Percentiles rank a stretch among this genome's conserved stretches.
phyloP scores from a whole-genome alignment of 2,888 invertebrate genomes.

The Ptychoptera albimana region DNA sequence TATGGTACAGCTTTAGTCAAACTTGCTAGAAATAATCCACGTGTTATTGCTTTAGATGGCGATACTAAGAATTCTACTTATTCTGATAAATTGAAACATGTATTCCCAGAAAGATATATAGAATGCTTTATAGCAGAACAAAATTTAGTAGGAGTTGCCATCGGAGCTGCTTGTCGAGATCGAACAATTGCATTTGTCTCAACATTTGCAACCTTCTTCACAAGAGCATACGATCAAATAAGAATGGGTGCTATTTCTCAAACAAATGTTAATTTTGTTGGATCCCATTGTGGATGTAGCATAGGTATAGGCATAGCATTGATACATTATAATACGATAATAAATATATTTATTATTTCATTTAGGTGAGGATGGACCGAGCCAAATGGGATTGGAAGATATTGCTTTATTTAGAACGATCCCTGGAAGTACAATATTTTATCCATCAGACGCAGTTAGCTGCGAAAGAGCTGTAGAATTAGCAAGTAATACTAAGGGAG shows the following conservation, averaged over 20 bases:
- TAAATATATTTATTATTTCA: too few species aligned
- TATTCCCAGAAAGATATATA: conserved; percentile 55
- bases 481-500: conserved; percentile 86
- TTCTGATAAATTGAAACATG: conserved; percentile 77
- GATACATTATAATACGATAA: too few species aligned
- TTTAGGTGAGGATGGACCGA: conserved; percentile 83
- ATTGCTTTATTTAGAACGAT: conserved; percentile 86
- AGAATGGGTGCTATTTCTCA: conserved; percentile 99
- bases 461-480: conserved; percentile 89
- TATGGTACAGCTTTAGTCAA: conserved; percentile 92
- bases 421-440: conserved; percentile 66
- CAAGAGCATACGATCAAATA: conserved; percentile 94
- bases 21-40: conserved; percentile 52
- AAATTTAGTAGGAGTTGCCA: conserved; percentile 90
- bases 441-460: conserved; percentile 84
- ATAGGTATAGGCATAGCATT: conserved; percentile 41
- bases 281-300: conserved; percentile 95
- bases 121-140: conserved; percentile 99
- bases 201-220: conserved; percentile 96
- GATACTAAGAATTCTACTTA: conserved; percentile 99
- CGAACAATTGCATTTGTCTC: conserved; percentile 89
- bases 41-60: conserved; percentile 90
- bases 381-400: conserved; percentile 99
- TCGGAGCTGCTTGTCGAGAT: conserved; percentile 85
- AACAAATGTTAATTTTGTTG: conserved; percentile 90